Base-by-base conservation (phyloP, 2,888 invertebrate genomes). In the Neuroscelio doddi region DNA sequence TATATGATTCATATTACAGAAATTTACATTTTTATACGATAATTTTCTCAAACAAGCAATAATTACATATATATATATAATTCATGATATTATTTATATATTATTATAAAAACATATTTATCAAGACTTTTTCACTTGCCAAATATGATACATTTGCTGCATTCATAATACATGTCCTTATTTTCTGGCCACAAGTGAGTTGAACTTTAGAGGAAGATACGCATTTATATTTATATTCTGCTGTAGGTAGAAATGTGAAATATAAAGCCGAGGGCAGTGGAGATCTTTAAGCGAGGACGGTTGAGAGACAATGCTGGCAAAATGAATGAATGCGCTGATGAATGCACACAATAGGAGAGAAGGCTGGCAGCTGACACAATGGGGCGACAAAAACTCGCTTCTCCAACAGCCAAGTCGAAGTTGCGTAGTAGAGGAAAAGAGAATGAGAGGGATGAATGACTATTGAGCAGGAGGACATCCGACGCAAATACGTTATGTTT, bases 321-420 rank as follows among this genome's bases (percentile, higher is more conserved):
- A 80, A 82, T 81, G 82, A 83, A 83, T 82, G 82, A 83, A 82
- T 80, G 77, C 77, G 76, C 76, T 82, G 83, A 68, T 82, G 83
- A 82, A 80, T 82, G 79, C 74, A 70, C 75, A 83, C 81, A 83
- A 82, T 82, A 69, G 77, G 58, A 78, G 76, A 81, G 77, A 75
- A 77, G 73, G 72, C 72, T 66, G 73, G 66, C 63, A 74, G 62
- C 69, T 68, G 68, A 64, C 69, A 80, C 77, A 77, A 77, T 78
- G 62, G 77, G 73, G 75, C 72, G 78, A 80, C 79, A 79, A 80
- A 79, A 80, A 80, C 75, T 74, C 69, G 72, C 70, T 71, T 72
- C 71, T 72, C 69, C 56, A 55, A 58, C 69, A 61, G 50, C 68
- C 75, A 70, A 75, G 76, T 75, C 72, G 61, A 58, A 69, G 68